Percentiles rank a stretch among this genome's conserved stretches.
Conservation (phyloP, 2,113 vertebrate genomes). For the Oryzias celebensis region DNA sequence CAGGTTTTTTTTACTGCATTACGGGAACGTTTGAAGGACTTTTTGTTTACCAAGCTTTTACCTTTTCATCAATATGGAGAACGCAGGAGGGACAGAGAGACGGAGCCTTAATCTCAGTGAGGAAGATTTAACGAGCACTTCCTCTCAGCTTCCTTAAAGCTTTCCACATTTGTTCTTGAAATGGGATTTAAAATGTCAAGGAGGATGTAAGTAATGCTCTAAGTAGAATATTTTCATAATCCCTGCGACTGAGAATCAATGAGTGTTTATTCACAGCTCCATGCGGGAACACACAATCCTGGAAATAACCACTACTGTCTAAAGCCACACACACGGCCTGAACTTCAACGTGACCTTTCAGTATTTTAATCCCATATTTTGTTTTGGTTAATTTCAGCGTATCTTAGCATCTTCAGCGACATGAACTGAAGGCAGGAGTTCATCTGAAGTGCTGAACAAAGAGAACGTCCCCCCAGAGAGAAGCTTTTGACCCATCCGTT, state of each 20-base stretch:
- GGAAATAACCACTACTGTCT: slow-evolving; percentile 41
- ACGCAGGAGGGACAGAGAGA: slow-evolving; percentile 9
- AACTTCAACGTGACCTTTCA: slow-evolving; percentile 24
- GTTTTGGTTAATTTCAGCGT: background rate
- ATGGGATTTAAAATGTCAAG: slow-evolving; percentile 77
- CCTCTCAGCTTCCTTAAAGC: slow-evolving; percentile 57
- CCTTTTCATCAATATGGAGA: slow-evolving; percentile 56
- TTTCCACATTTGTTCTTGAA: slow-evolving; percentile 76
- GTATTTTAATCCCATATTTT: slow-evolving; percentile 34
- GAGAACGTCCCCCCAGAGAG: background rate
- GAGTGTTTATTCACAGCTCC: slow-evolving; percentile 58
- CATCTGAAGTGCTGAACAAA: background rate
- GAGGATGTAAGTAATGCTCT: slow-evolving; percentile 69
- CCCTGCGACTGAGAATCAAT: slow-evolving; percentile 64
- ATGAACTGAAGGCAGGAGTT: too few species aligned
- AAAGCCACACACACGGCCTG: background rate
- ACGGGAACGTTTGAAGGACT: slow-evolving; percentile 64
- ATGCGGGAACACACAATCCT: slow-evolving; percentile 40
- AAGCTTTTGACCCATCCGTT: background rate
- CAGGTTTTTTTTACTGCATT: slow-evolving; percentile 11
- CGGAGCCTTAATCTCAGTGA: slow-evolving; percentile 63
- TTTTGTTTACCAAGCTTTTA: slow-evolving; percentile 59
- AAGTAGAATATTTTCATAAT: slow-evolving; percentile 75
- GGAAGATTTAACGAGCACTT: slow-evolving; percentile 64
- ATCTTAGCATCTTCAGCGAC: too few species aligned